These are phyloP conservation scores for Poeciliopsis paucimaculata DNA, from an alignment of 2,797 vertebrate species.

Conservation along the genomic window DNA sequence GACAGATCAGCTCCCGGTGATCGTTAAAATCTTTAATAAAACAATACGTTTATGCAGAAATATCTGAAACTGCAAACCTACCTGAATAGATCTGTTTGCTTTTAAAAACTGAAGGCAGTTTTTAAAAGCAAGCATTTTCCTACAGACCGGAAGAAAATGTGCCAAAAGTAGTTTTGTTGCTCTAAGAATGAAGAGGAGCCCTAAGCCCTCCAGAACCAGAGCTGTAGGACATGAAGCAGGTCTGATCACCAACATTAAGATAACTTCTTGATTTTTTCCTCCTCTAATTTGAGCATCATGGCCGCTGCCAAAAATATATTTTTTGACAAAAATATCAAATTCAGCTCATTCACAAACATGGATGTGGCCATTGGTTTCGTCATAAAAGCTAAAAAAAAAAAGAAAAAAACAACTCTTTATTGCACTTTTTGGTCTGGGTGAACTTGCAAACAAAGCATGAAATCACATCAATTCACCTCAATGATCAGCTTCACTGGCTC, in stretches of 20 bases:
- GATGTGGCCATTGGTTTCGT: constrained; percentile 46
- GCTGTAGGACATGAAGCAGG: not conserved
- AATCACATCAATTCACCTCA: constrained; percentile 92
- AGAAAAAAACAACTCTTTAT: constrained; percentile 59
- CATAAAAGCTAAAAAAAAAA: constrained; percentile 56
- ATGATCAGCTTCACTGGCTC: constrained; percentile 86
- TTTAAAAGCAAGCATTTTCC: not conserved
- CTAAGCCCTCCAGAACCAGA: not conserved
- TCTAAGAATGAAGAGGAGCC: not conserved
- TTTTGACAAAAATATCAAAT: constrained; percentile 50
- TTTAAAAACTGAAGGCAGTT: not conserved
- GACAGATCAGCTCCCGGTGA: not conserved
- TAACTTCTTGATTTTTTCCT: not conserved
- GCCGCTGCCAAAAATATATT: constrained; percentile 9
- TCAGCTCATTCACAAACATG: constrained; percentile 17
- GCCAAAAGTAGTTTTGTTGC: not conserved
- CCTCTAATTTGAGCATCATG: not conserved
- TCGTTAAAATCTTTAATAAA: not conserved
- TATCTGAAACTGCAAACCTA: not conserved
- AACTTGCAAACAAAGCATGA: constrained; percentile 88
- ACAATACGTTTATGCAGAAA: not conserved
- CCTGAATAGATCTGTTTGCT: not conserved
- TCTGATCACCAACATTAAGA: not conserved
- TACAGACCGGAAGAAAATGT: not conserved
- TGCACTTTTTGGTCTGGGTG: constrained; percentile 83